Evolutionary conservation across 2,797 vertebrate species (phyloP).

Genomic region (Leontopithecus rosalia): DNA sequence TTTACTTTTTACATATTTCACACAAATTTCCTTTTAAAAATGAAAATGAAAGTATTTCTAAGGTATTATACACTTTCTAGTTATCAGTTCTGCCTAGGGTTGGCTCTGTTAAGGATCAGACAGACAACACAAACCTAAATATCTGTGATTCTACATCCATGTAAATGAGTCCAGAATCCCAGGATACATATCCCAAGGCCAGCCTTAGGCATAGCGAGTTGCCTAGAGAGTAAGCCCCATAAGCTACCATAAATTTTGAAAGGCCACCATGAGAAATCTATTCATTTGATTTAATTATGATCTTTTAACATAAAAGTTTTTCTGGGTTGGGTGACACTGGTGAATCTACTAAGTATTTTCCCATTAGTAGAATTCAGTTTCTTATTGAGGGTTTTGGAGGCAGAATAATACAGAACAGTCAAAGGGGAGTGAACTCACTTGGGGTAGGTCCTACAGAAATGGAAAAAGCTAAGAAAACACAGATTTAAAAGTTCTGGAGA

Average conservation of each 20-base stretch:
- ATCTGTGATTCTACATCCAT: neutral
- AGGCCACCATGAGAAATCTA: neutral
- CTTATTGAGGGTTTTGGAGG: neutral
- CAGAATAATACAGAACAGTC: neutral
- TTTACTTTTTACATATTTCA: neutral
- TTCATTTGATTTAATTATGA: neutral
- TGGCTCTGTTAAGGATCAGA: neutral
- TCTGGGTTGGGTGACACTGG: neutral
- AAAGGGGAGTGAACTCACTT: neutral
- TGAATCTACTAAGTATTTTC: neutral
- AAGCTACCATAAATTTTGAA: neutral
- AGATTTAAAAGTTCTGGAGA: neutral
- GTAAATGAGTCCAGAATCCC: neutral
- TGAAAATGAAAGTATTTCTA: slow-evolving; percentile 1
- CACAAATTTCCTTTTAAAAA: neutral
- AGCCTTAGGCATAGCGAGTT: neutral
- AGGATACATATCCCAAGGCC: neutral
- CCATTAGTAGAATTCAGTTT: neutral
- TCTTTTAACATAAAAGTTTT: neutral
- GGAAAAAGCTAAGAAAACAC: neutral
- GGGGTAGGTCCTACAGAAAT: neutral
- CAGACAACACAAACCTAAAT: neutral
- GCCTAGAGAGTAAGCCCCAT: rapidly evolving
- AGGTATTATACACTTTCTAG: neutral
- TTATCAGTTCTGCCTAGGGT: neutral